Percentiles rank a stretch among this genome's conserved stretches.
Conservation (phyloP, 92 coral and sea anemone species). For the Montipora capitata region DNA sequence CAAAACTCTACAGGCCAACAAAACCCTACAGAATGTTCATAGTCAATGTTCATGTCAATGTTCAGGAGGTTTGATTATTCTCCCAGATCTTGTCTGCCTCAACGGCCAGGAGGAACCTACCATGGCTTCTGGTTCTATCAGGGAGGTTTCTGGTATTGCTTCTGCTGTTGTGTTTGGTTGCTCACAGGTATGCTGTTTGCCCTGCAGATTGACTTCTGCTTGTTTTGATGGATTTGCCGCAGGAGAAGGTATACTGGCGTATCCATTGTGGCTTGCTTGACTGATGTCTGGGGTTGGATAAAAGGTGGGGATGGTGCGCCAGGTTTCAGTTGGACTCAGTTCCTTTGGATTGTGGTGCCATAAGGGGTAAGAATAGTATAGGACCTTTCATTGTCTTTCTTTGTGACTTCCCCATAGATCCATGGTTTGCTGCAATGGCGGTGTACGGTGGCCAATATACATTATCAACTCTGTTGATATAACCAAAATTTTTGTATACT, state of each 20-base stretch:
- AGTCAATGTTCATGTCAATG: not conserved
- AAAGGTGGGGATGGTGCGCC: not conserved
- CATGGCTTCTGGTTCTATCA: not conserved
- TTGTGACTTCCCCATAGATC: slow-evolving; percentile 37
- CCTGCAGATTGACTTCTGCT: not conserved
- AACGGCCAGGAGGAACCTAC: not conserved
- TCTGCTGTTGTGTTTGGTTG: not conserved
- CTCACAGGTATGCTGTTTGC: not conserved
- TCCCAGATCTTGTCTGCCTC: slow-evolving; percentile 27
- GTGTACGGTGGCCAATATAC: not conserved
- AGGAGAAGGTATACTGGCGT: not conserved
- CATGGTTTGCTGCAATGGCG: slow-evolving; percentile 25
- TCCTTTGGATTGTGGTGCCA: too few species aligned
- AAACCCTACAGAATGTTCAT: not conserved
- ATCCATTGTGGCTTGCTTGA: not conserved
- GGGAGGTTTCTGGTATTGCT: not conserved
- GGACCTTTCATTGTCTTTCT: too few species aligned
- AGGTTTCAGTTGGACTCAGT: too few species aligned
- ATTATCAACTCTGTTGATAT: too few species aligned
- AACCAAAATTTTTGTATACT: too few species aligned
- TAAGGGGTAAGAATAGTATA: too few species aligned
- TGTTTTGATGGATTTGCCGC: not conserved
- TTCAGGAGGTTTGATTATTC: not conserved
- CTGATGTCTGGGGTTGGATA: not conserved
- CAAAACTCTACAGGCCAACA: too few species aligned